Evolutionary conservation across 2,797 vertebrate genomes (phyloP), one percentile per base, ranked within the genome.

Genomic region (Smutsia temminckii): DNA sequence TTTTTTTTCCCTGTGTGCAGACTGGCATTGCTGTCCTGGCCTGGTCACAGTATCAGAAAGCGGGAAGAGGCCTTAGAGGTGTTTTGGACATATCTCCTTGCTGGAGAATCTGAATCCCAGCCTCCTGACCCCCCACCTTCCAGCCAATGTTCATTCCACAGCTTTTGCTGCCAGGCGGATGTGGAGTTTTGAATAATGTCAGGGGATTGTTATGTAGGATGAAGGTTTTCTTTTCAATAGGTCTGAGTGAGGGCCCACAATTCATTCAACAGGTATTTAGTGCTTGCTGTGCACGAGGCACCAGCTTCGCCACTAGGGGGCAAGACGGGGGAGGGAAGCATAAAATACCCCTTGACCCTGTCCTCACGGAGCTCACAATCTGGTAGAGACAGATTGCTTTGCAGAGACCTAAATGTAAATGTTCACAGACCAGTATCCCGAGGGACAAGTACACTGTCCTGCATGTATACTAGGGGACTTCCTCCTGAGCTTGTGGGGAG

Each of bases 221-320:
- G 42, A 34, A 25, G 13, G 37, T 13, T 27, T 75, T 37, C n/a
- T 86, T 46, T 81, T 49, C 34, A 5, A 1, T 5, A 37, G 42
- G 21, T 51, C 5, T 11, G 68, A 23, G 3, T 20, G 37, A 13
- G 64, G 23, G 16, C 42, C 49, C 20, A 2, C 0, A 1, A 1
- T 25, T 51, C 37, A 57, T 29, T 53, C 55, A 51, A 0, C 42
- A 2, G 6, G 7, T 11, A 42, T 37, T 42, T n/a, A 8, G 46
- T 51, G 10, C 27, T 71, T 64, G n/a, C 11, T 51, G 42, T 27
- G 64, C 0, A 17, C 14, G 11, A 49, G 75, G 49, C n/a, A 17
- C 59, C 12, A 17, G 0, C 1, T 7, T 12, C 23, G 4, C 5
- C 68, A 2, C 80, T 17, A 5, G n/a, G 49, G 57, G 68, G 37